phyloP scores from a whole-genome alignment of 2,113 vertebrate genomes.

The Tragulus kanchil region DNA sequence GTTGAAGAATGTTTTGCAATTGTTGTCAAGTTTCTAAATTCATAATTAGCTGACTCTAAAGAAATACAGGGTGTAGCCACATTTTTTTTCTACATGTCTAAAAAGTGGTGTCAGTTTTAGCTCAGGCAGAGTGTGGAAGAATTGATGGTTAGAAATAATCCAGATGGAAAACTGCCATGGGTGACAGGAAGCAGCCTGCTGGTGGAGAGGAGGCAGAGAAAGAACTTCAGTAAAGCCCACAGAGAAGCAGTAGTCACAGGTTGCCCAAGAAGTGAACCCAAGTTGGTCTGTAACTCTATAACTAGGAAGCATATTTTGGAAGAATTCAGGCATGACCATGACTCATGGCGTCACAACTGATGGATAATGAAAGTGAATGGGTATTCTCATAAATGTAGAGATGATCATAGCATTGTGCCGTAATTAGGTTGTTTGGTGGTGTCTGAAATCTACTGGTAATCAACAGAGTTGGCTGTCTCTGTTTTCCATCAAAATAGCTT shows the following conservation, averaged over 20 bases:
- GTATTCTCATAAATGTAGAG: not conserved
- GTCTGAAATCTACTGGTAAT: not conserved
- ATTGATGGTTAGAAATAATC: not conserved
- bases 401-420: not conserved
- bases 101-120: not conserved
- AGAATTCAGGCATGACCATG: not conserved
- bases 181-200: not conserved
- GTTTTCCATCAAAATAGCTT: not conserved
- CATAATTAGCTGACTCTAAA: constrained; percentile 19
- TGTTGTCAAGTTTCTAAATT: constrained; percentile 41
- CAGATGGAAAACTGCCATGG: not conserved
- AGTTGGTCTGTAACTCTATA: not conserved
- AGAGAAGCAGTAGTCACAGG: not conserved
- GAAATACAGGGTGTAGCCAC: not conserved
- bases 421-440: not conserved
- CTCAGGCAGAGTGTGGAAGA: not conserved
- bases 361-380: not conserved
- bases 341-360: not conserved
- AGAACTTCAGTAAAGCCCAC: not conserved
- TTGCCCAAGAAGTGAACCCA: not conserved
- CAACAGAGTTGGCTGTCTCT: not conserved
- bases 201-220: not conserved
- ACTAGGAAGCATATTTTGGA: not conserved
- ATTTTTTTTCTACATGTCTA: not conserved
- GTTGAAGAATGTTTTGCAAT: constrained; percentile 37